Evolutionary conservation across 1,140 invertebrate species (phyloP).

Genomic region (Trichonephila clavipes): DNA sequence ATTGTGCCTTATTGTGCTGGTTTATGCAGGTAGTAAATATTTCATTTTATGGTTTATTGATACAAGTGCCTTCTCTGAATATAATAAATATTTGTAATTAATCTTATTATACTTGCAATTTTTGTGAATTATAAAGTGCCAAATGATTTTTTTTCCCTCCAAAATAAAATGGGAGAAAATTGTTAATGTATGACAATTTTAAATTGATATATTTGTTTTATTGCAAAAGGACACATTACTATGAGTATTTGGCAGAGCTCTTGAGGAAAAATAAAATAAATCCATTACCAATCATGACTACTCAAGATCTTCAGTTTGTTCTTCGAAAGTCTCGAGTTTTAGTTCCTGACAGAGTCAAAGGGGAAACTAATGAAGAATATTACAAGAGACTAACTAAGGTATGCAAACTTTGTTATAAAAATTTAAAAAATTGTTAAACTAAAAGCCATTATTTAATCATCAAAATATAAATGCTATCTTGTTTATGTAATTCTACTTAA

Average conservation of each 20-base stretch:
- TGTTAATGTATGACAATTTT: neutral
- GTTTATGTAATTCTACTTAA: no score
- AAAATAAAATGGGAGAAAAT: no score
- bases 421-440: no score
- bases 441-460: neutral
- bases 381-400: slow-evolving; percentile 65
- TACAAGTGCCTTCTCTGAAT: no score
- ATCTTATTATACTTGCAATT: no score
- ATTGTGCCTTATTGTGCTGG: slow-evolving; percentile 87
- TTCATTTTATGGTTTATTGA: no score
- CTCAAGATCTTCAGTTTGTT: slow-evolving; percentile 91
- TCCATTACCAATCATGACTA: slow-evolving; percentile 87
- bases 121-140: neutral
- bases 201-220: slow-evolving; percentile 24
- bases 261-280: slow-evolving; percentile 88
- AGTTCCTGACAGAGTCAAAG: slow-evolving; percentile 71
- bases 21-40: slow-evolving; percentile 88
- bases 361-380: slow-evolving; percentile 66
- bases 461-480: neutral
- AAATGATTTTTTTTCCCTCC: no score
- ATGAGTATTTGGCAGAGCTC: slow-evolving; percentile 91
- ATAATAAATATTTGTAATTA: no score
- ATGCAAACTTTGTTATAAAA: neutral
- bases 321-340: slow-evolving; percentile 84
- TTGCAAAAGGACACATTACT: slow-evolving; percentile 90